These are phyloP conservation scores for Aphrophora alni DNA, from an alignment of 2,888 invertebrate species.

Conservation along the genomic window DNA sequence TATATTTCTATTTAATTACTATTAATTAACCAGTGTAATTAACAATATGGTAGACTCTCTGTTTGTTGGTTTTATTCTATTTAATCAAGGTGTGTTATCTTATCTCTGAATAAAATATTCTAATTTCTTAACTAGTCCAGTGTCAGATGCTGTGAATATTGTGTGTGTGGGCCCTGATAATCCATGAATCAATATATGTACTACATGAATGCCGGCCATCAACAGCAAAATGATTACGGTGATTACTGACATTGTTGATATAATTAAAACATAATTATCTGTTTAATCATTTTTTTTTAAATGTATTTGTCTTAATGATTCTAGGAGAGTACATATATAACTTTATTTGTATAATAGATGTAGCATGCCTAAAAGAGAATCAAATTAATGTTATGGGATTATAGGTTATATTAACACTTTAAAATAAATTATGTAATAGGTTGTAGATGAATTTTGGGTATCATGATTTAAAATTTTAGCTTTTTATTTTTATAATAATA, in stretches of 20 bases:
- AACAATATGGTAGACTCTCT: background rate
- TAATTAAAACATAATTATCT: background rate
- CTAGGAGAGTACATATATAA: too few relatives aligned
- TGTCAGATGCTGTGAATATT: background rate
- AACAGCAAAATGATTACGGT: background rate
- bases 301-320: too few relatives aligned
- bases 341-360: too few relatives aligned
- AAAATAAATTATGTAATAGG: too few relatives aligned
- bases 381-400: too few relatives aligned
- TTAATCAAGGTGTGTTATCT: background rate
- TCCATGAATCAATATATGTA: conserved; percentile 1
- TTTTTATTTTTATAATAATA: too few relatives aligned
- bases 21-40: background rate
- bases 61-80: background rate
- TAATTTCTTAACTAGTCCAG: background rate
- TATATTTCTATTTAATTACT: background rate
- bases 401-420: too few relatives aligned
- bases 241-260: background rate
- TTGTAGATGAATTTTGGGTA: too few relatives aligned
- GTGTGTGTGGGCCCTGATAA: background rate
- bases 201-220: background rate
- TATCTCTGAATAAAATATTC: background rate
- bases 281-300: background rate
- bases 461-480: too few relatives aligned
- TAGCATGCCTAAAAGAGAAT: too few relatives aligned